These are phyloP conservation scores for Chiridota heheva DNA, from an alignment of 35 echinoderm and acorn worm species.

Conservation along the genomic window DNA sequence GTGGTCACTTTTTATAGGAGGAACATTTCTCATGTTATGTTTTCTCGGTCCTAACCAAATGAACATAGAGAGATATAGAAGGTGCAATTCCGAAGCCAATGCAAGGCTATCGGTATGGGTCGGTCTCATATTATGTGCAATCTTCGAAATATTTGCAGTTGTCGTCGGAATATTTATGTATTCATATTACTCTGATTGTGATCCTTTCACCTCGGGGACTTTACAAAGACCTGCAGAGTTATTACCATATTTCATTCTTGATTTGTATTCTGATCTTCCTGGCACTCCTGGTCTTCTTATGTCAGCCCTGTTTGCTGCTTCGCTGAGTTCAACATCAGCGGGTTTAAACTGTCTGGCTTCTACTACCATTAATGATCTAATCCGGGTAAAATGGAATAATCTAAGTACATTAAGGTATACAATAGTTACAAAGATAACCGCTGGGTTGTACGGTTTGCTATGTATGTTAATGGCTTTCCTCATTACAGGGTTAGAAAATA, in stretches of 20 bases:
- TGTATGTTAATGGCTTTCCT: conserved; percentile 29
- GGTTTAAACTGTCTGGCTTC: conserved; percentile 16
- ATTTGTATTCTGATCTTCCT: conserved; percentile 5
- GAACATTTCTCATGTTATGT: conserved; percentile 22
- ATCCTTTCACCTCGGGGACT: conserved; percentile 16
- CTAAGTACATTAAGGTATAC: conserved; percentile 18
- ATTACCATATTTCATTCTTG: conserved; percentile 38
- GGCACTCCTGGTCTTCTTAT: conserved; percentile 18
- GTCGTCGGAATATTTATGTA: conserved; percentile 27
- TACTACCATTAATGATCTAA: conserved; percentile 20
- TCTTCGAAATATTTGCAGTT: conserved; percentile 22
- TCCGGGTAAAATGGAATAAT: conserved; percentile 34
- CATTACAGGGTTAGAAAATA: conserved; percentile 27
- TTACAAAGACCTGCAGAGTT: conserved; percentile 18
- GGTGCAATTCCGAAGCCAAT: neutral
- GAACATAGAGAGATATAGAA: conserved; percentile 19
- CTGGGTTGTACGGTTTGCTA: conserved; percentile 28
- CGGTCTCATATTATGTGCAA: conserved; percentile 14
- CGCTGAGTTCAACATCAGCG: conserved; percentile 40
- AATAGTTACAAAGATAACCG: conserved; percentile 15
- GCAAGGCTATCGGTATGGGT: conserved; percentile 34
- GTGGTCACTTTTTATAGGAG: conserved; percentile 17
- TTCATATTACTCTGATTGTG: conserved; percentile 21
- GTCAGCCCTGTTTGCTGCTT: conserved; percentile 23
- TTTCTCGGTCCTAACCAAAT: conserved; percentile 48